These are phyloP conservation scores for Conops quadrifasciatus DNA, from an alignment of 2,888 invertebrate species.

Conservation along the genomic window DNA sequence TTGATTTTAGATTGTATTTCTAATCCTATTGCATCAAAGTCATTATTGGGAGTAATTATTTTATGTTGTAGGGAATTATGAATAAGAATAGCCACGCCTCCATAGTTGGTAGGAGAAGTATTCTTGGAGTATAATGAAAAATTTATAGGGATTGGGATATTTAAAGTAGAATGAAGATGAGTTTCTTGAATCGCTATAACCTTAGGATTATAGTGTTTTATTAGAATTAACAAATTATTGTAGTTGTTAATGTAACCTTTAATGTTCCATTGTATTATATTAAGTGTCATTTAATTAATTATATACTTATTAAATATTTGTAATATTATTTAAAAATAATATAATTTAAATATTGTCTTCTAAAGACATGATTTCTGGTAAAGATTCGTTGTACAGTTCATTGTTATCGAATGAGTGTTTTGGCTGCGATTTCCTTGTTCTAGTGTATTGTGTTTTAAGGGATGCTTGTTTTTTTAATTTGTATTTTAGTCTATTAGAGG, in stretches of 20 bases:
- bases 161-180: conserved; percentile 12
- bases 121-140: conserved; percentile 24
- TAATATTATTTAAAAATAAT: neutral
- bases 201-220: too few species aligned
- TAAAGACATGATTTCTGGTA: neutral
- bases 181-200: conserved; percentile 34
- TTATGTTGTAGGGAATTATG: conserved; percentile 38
- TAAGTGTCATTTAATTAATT: neutral
- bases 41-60: conserved; percentile 26
- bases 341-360: neutral
- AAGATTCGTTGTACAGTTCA: neutral
- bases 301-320: neutral
- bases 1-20: conserved; percentile 34
- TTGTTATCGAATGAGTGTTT: neutral
- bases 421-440: neutral
- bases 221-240: too few species aligned
- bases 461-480: neutral
- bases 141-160: conserved; percentile 35
- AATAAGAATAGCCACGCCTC: conserved; percentile 33
- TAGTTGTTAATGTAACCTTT: conserved; percentile 33
- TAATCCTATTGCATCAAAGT: conserved; percentile 32
- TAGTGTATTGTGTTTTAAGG: neutral
- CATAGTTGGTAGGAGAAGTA: conserved; percentile 23
- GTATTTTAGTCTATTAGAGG: neutral
- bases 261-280: conserved; percentile 26